These are phyloP conservation scores for Chromis chromis DNA, from an alignment of 2,797 vertebrate genomes.

Conservation along the genomic window DNA sequence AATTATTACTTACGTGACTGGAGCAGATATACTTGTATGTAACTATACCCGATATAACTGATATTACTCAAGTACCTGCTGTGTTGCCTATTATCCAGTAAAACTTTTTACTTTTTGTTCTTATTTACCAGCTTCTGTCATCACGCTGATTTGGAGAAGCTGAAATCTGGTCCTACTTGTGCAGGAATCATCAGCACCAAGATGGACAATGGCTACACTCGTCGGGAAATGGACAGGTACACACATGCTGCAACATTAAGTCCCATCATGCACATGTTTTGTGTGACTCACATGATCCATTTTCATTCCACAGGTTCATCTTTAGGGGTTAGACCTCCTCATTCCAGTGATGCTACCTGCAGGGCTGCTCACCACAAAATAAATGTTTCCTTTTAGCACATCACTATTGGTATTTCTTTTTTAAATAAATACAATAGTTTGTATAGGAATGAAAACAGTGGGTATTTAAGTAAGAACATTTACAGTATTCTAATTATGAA, in stretches of 20 bases:
- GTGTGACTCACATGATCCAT: constrained; percentile 10
- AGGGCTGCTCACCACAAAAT: constrained; percentile 1
- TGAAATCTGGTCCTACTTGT: constrained; percentile 8
- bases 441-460: neutral
- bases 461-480: neutral
- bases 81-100: neutral
- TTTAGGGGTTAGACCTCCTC: constrained; percentile 39
- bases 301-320: constrained; percentile 66
- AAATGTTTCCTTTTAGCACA: constrained; percentile 1
- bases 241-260: neutral
- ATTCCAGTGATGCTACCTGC: constrained; percentile 2
- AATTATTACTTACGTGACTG: neutral
- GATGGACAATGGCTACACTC: constrained; percentile 52
- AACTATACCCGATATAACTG: neutral
- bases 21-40: neutral
- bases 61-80: neutral
- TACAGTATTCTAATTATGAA: constrained; percentile 4
- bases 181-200: constrained; percentile 31
- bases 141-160: constrained; percentile 10
- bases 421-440: constrained; percentile 1
- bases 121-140: constrained; percentile 64
- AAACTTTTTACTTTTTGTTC: neutral
- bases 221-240: constrained; percentile 63
- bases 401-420: constrained; percentile 3
- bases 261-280: neutral